Percentiles rank a stretch among this genome's conserved stretches.
These are phyloP conservation scores for Vidua macroura DNA, from an alignment of 2,113 vertebrate genomes.

Conservation along the genomic window DNA sequence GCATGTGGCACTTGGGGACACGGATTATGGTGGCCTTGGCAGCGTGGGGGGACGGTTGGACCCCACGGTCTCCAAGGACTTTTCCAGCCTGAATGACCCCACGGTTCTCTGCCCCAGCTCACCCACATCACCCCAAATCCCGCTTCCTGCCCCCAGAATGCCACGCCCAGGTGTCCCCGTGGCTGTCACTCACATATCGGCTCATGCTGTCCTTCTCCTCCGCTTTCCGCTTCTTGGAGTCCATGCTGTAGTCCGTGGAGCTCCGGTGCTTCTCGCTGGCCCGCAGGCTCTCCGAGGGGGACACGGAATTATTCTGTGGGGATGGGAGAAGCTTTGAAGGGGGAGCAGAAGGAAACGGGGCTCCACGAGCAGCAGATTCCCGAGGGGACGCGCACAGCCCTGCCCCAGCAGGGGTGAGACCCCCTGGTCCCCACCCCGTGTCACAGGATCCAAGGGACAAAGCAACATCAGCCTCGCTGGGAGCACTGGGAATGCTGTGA, in stretches of 20 bases:
- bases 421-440: fast-evolving
- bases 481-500: not conserved
- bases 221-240: constrained; percentile 93
- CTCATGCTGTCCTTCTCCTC: constrained; percentile 95
- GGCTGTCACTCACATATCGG: constrained; percentile 83
- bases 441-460: not conserved
- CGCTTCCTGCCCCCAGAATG: fast-evolving
- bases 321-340: fast-evolving
- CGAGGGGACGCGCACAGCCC: no score
- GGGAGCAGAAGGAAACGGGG: fast-evolving
- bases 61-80: not conserved
- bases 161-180: fast-evolving
- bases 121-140: not conserved
- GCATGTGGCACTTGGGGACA: not conserved
- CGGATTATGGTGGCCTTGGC: not conserved
- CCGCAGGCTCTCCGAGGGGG: constrained; percentile 90
- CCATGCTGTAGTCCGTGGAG: constrained; percentile 87
- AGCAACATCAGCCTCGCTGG: not conserved
- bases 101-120: fast-evolving
- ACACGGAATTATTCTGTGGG: constrained; percentile 91
- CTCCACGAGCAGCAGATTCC: fast-evolving
- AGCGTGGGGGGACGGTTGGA: not conserved
- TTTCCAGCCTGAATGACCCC: not conserved
- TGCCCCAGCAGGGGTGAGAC: not conserved
- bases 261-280: constrained; percentile 91